Conservation (phyloP, 2,113 vertebrate species). For the Grallaria varia region DNA sequence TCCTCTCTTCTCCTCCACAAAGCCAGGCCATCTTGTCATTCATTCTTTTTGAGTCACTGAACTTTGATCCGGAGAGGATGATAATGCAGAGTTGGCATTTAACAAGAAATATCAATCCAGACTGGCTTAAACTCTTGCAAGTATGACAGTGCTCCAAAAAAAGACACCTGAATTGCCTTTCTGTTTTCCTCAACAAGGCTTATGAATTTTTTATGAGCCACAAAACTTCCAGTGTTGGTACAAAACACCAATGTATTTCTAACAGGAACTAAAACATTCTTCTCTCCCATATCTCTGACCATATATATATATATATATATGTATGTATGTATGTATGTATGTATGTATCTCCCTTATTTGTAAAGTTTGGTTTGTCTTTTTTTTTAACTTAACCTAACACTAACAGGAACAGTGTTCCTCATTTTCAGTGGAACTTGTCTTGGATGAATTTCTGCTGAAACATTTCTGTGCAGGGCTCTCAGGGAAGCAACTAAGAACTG, state of each 20-base stretch:
- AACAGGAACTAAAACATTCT: neutral
- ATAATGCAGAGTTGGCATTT: neutral
- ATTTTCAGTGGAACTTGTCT: neutral
- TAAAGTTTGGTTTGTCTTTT: neutral
- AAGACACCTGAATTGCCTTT: slow-evolving; percentile 18
- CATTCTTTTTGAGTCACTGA: neutral
- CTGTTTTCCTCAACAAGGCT: slow-evolving; percentile 4
- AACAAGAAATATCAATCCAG: slow-evolving; percentile 42
- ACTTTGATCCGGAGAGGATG: neutral
- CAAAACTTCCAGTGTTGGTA: neutral
- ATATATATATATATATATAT: neutral
- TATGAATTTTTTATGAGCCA: slow-evolving; percentile 40
- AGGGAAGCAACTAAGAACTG: neutral
- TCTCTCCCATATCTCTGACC: neutral
- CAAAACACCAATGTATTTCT: neutral
- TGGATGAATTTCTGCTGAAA: neutral
- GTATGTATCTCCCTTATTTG: neutral
- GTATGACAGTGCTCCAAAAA: neutral
- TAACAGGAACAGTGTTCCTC: neutral
- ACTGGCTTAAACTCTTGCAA: neutral
- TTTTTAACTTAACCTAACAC: neutral
- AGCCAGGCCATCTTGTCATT: neutral
- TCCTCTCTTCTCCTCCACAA: neutral
- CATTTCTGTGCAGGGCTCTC: neutral
- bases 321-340: no score